A percentile compares a stretch with the other conserved stretches of the same genome.
Evolutionary conservation across 2,888 invertebrate genomes (phyloP).

Genomic region (Cactoblastis cactorum): DNA sequence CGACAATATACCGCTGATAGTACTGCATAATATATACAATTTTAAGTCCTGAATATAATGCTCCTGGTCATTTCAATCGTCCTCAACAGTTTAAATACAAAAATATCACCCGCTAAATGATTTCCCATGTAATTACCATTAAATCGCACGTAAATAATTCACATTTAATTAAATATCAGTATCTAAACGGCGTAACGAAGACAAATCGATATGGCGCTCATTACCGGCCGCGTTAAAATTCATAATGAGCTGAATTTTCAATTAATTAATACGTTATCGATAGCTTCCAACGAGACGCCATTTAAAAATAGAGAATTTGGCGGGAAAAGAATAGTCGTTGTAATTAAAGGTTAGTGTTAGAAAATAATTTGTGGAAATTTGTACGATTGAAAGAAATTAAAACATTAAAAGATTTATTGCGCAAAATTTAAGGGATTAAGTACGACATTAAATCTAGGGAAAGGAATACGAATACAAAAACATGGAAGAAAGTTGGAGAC

Average conservation of each 20-base stretch:
- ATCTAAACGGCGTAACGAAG: constrained; percentile 59
- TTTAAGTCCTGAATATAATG: no score
- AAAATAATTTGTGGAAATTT: no score
- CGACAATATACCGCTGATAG: no score
- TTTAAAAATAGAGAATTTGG: constrained; percentile 1
- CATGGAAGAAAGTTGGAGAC: no score
- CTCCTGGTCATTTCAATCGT: not conserved
- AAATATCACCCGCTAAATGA: constrained; percentile 4
- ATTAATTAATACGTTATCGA: constrained; percentile 66
- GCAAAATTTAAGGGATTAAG: no score
- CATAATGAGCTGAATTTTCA: constrained; percentile 68
- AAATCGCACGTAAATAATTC: constrained; percentile 54
- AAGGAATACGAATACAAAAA: no score
- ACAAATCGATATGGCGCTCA: constrained; percentile 61
- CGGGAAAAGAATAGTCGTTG: no score
- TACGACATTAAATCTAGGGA: no score
- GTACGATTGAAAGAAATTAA: no score
- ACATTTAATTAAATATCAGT: constrained; percentile 51
- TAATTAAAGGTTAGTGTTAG: no score
- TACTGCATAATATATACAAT: no score
- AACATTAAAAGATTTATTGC: no score
- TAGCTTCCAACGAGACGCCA: constrained; percentile 18
- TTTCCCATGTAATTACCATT: constrained; percentile 44
- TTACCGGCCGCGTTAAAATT: constrained; percentile 66
- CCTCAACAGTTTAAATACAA: not conserved